Evolutionary conservation across 1,140 invertebrate species (phyloP).

Genomic region (Dendroctonus valens): DNA sequence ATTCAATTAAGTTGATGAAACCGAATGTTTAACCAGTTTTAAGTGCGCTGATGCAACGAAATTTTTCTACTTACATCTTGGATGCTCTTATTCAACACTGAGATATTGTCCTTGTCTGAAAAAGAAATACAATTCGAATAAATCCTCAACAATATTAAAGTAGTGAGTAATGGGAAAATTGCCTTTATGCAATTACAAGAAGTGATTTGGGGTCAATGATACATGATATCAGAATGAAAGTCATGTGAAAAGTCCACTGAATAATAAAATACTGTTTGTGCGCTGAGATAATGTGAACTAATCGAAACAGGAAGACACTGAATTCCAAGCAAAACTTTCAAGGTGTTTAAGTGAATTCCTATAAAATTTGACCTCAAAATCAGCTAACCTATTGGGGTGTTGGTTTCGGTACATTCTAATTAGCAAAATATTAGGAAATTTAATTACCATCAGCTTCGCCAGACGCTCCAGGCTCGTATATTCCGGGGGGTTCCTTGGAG

Average conservation of each 20-base stretch:
- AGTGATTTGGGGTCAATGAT: background rate
- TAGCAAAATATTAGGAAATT: conserved; percentile 16
- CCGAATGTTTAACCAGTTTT: too few species aligned
- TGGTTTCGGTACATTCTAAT: conserved; percentile 5
- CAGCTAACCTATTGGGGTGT: conserved; percentile 3
- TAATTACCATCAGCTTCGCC: conserved; percentile 43
- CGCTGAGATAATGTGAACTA: background rate
- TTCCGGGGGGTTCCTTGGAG: conserved; percentile 40
- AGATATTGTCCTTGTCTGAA: conserved; percentile 39
- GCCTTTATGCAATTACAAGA: conserved; percentile 2
- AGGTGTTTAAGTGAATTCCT: conserved; percentile 11
- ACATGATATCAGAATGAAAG: background rate
- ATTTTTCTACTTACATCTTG: conserved; percentile 39
- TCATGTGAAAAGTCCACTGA: background rate
- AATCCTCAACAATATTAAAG: background rate
- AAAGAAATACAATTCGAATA: conserved; percentile 18
- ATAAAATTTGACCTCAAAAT: conserved; percentile 20
- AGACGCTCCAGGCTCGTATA: conserved; percentile 36
- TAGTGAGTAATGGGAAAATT: conserved; percentile 5
- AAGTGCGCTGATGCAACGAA: background rate
- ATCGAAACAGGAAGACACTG: background rate
- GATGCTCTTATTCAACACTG: conserved; percentile 32
- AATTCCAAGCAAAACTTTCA: conserved; percentile 6
- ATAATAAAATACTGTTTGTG: background rate
- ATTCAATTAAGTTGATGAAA: background rate